Evolutionary conservation across 1,140 invertebrate genomes (phyloP).

Genomic region (Ditylenchus dipsaci): DNA sequence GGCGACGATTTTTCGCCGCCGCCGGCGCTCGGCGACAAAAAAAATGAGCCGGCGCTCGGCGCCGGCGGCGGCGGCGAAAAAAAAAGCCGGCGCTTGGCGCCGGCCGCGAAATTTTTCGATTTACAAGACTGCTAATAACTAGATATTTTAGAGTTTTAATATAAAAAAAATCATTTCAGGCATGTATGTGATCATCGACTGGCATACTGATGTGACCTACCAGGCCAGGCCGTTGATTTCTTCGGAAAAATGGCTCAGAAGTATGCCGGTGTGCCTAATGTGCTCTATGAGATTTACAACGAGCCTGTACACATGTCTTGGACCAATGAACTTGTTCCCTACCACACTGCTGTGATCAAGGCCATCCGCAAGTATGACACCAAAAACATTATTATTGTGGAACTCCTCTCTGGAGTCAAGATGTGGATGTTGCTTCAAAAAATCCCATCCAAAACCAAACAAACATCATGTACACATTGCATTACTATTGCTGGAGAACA

Average conservation of each 20-base stretch:
- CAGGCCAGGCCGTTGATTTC: slow-evolving; percentile 6
- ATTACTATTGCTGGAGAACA: slow-evolving; percentile 16
- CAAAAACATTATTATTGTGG: slow-evolving; percentile 10
- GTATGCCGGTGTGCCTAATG: slow-evolving; percentile 10
- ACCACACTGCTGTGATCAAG: slow-evolving; percentile 15
- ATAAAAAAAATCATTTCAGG: too few species aligned
- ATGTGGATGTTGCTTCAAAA: slow-evolving; percentile 4
- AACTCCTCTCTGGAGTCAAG: slow-evolving; percentile 14
- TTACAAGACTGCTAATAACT: too few species aligned
- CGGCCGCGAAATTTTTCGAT: too few species aligned
- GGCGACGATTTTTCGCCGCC: too few species aligned
- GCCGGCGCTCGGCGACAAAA: too few species aligned
- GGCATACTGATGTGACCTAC: slow-evolving; percentile 12
- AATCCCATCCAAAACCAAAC: slow-evolving; percentile 11
- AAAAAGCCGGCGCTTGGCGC: too few species aligned
- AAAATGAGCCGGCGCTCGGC: too few species aligned
- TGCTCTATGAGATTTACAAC: slow-evolving; percentile 20
- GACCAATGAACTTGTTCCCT: slow-evolving; percentile 1
- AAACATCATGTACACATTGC: slow-evolving; percentile 18
- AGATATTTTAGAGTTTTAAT: too few species aligned
- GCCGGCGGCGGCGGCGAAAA: too few species aligned
- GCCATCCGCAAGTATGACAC: slow-evolving; percentile 13
- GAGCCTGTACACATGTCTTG: slow-evolving; percentile 3
- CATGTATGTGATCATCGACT: slow-evolving; percentile 23
- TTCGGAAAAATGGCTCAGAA: slow-evolving; percentile 1